These are phyloP conservation scores for Sclerurus mexicanus DNA, from an alignment of 2,113 vertebrate genomes.

Conservation along the genomic window DNA sequence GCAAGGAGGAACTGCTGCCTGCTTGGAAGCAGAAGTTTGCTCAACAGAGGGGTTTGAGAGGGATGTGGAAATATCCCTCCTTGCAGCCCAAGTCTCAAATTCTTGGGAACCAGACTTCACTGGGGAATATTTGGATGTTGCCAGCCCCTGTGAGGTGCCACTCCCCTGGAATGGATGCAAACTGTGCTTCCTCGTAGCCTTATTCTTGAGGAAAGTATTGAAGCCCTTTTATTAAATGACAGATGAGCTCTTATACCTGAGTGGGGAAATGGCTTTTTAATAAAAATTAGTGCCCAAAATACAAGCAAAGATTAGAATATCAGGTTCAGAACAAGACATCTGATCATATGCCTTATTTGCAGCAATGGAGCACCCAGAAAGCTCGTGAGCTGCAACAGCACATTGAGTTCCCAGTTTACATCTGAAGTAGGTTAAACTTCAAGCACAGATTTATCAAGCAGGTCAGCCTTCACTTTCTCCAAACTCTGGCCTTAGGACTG, in stretches of 20 bases:
- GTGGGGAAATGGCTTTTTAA: neutral
- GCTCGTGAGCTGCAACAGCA: neutral
- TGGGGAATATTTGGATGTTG: neutral
- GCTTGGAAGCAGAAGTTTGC: neutral
- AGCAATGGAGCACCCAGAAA: neutral
- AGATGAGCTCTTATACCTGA: neutral
- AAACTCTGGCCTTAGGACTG: neutral
- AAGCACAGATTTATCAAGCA: neutral
- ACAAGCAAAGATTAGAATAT: neutral
- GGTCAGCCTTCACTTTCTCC: neutral
- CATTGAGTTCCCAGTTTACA: neutral
- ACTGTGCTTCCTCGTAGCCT: neutral
- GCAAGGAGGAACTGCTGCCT: rapidly evolving
- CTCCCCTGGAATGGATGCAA: neutral
- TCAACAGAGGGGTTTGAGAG: neutral
- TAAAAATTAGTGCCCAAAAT: neutral
- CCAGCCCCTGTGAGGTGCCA: neutral
- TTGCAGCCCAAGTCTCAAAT: neutral
- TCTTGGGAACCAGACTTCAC: neutral
- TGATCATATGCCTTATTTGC: rapidly evolving
- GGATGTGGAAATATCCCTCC: neutral
- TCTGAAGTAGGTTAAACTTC: neutral
- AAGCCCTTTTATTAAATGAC: neutral
- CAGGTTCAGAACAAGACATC: neutral
- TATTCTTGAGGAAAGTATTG: neutral